Conservation (phyloP, 2,113 vertebrate species). For the Pagrus major region DNA sequence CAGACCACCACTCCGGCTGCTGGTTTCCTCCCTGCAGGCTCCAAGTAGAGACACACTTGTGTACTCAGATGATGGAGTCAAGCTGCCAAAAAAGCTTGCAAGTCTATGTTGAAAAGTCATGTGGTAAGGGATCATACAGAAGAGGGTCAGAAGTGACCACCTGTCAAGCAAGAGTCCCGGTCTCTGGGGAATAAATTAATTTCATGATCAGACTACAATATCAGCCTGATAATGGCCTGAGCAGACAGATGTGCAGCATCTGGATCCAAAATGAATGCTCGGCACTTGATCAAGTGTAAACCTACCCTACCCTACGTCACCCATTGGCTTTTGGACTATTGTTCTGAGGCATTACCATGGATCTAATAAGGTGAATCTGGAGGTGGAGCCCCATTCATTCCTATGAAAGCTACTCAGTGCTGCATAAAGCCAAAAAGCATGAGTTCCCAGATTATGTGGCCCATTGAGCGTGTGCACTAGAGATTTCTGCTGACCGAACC, state of each 20-base stretch:
- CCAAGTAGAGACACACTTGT: conserved; percentile 14
- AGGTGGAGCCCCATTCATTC: no score
- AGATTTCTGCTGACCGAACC: no score
- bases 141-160: background rate
- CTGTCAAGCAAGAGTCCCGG: background rate
- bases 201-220: background rate
- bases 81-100: background rate
- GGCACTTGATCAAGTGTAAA: background rate
- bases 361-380: no score
- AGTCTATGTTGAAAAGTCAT: background rate
- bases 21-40: conserved; percentile 18
- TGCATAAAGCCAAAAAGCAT: no score
- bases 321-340: no score
- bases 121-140: background rate
- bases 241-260: background rate
- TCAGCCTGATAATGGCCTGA: background rate
- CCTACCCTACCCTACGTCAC: no score
- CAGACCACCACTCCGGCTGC: conserved; percentile 36
- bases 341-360: no score
- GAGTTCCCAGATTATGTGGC: no score
- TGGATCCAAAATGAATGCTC: background rate
- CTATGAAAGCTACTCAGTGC: no score
- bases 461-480: no score
- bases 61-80: conserved; percentile 18
- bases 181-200: conserved; percentile 5